Conservation (phyloP, 2,888 invertebrate genomes). For the Andrena chrysosceles region DNA sequence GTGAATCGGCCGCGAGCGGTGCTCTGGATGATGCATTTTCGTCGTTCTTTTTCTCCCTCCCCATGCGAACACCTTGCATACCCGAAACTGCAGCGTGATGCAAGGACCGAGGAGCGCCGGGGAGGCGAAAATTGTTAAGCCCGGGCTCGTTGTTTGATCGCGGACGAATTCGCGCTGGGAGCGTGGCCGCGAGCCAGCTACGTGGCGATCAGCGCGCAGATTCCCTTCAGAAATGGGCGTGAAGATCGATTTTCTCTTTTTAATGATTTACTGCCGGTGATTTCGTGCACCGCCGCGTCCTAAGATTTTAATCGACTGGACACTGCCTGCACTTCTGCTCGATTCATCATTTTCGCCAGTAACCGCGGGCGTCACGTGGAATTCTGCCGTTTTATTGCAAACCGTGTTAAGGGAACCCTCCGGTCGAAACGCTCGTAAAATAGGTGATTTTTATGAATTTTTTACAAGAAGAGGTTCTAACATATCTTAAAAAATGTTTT, state of each 20-base stretch:
- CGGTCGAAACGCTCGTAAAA: too few species aligned
- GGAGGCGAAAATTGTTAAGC: slow-evolving; percentile 75
- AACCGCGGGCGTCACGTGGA: slow-evolving; percentile 27
- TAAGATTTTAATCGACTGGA: slow-evolving; percentile 61
- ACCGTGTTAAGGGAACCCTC: background rate
- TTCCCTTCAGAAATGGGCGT: slow-evolving; percentile 59
- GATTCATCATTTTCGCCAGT: slow-evolving; percentile 42
- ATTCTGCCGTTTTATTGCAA: slow-evolving; percentile 18
- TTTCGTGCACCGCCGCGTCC: slow-evolving; percentile 43
- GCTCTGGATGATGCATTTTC: slow-evolving; percentile 45
- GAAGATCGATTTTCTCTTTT: slow-evolving; percentile 66
- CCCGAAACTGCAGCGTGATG: slow-evolving; percentile 50
- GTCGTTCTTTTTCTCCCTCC: slow-evolving; percentile 22
- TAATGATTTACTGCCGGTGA: slow-evolving; percentile 62
- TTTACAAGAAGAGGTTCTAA: background rate
- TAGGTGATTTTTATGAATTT: background rate
- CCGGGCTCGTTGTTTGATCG: slow-evolving; percentile 75
- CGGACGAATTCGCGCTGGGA: slow-evolving; percentile 72
- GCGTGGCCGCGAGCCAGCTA: slow-evolving; percentile 59
- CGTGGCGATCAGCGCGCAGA: slow-evolving; percentile 44
- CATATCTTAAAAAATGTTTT: too few species aligned
- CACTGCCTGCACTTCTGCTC: slow-evolving; percentile 45
- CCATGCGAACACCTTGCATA: slow-evolving; percentile 71
- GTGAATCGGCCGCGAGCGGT: slow-evolving; percentile 55
- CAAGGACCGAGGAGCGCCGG: slow-evolving; percentile 48